Conservation (phyloP, 2,113 vertebrate genomes). For the Petaurus breviceps region DNA sequence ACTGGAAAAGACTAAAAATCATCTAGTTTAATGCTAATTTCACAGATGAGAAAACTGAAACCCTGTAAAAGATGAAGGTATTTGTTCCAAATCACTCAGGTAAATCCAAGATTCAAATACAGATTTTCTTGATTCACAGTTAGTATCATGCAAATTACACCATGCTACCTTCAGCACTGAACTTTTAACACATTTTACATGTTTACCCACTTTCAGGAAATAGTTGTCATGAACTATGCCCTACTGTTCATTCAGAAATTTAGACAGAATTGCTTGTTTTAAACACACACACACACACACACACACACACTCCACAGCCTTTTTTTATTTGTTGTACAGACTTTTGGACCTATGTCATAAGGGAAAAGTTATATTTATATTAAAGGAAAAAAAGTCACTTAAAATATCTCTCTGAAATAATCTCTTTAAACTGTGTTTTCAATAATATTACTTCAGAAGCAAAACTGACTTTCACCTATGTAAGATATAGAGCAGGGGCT, state of each 20-base stretch:
- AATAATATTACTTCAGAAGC: too few relatives aligned
- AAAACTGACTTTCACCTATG: too few relatives aligned
- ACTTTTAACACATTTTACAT: background rate
- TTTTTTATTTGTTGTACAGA: too few relatives aligned
- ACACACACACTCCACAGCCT: too few relatives aligned
- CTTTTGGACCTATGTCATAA: background rate
- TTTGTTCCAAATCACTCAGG: background rate
- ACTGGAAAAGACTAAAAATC: background rate
- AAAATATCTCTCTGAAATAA: background rate
- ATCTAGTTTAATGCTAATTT: background rate
- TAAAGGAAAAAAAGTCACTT: slow-evolving; percentile 37
- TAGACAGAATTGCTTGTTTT: background rate
- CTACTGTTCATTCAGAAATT: background rate
- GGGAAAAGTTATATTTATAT: background rate
- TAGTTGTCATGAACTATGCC: background rate
- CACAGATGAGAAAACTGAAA: background rate
- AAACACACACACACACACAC: too few relatives aligned
- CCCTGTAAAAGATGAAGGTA: background rate
- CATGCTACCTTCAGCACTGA: background rate
- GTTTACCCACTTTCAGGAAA: background rate
- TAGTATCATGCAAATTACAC: background rate
- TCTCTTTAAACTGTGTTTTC: too few relatives aligned
- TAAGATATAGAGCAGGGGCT: too few relatives aligned
- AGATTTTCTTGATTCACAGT: background rate
- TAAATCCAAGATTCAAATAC: background rate